Evolutionary conservation across 2,113 vertebrate species (phyloP), one percentile per base, ranked within the genome.

Genomic region (Brachionichthys hirsutus): DNA sequence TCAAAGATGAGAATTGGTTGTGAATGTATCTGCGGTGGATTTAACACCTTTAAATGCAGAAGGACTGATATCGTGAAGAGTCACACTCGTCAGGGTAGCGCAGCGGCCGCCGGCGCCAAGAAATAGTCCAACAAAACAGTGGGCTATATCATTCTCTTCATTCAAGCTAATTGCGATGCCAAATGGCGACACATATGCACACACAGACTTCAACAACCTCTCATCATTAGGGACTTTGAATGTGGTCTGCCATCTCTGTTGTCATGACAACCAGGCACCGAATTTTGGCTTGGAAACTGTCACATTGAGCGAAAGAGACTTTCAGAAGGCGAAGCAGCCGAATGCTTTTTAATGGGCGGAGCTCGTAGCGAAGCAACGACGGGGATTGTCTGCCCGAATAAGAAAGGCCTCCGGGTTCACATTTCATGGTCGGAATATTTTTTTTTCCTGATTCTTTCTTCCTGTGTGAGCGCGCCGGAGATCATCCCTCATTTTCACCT

Each of bases 91-190:
- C 36, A 35, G 53, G 13, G 75, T 1, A 17, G 61, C 51, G 2
- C 58, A 14, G 62, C 22, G 43, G 50, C 62, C 55, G n/a, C 50
- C 53, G 11, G 30, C 80, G 85, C 81, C 78, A 83, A 64, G 61
- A 83, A 67, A 77, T 47, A 71, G 80, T 81, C 82, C 70, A 77
- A 82, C 66, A 80, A 74, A 87, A 73, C 78, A 85, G 67, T 10
- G 16, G 44, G 49, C 75, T 62, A 81, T 75, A 80, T 78, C 84
- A 78, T 80, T 67, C 75, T 85, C 85, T 77, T 60, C 77, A 71
- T 77, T 68, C 60, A 1, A 64, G 52, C 79, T 81, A 73, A 85
- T 74, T 83, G 66, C 78, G 54, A 59, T 80, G 62, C 78, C 85
- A 78, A 76, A 85, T 70, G 69, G 65, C 51, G 56, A 71, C 78